Evolutionary conservation across 92 coral and sea anemone species (phyloP).

Genomic region (Siderastrea radians): DNA sequence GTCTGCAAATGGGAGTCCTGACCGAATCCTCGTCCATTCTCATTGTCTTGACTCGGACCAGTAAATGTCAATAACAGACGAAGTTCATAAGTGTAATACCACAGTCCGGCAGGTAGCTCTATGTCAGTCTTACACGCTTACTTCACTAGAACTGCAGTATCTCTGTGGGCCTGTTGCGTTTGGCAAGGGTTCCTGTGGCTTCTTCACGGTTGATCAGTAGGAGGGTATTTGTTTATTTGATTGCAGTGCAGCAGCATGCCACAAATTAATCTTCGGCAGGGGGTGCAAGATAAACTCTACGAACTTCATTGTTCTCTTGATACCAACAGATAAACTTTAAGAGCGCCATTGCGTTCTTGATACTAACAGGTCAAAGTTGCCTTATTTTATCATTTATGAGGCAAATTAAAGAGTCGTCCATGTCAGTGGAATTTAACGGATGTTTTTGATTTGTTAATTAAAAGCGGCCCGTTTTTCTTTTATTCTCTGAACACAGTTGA

Average conservation of each 20-base stretch:
- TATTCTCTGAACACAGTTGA: neutral
- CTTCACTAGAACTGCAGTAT: neutral
- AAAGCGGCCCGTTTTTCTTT: neutral
- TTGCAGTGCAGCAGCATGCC: neutral
- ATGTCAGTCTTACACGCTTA: neutral
- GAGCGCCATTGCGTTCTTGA: no score
- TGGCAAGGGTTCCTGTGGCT: constrained; percentile 2
- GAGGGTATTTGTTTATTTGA: neutral
- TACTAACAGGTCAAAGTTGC: no score
- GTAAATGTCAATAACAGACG: neutral
- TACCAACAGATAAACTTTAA: no score
- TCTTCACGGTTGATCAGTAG: neutral
- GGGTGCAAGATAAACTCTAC: neutral
- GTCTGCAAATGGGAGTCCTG: neutral
- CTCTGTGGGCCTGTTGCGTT: constrained; percentile 1
- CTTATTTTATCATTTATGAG: no score
- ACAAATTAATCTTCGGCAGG: neutral
- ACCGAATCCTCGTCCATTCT: constrained; percentile 3
- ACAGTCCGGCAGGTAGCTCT: neutral
- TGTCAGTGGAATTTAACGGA: neutral
- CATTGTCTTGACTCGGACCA: neutral
- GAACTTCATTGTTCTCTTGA: neutral
- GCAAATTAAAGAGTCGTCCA: no score
- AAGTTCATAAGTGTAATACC: neutral
- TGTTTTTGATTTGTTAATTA: neutral